Base-by-base conservation (phyloP, 2,888 invertebrate species). In the Doris montereyensis region DNA sequence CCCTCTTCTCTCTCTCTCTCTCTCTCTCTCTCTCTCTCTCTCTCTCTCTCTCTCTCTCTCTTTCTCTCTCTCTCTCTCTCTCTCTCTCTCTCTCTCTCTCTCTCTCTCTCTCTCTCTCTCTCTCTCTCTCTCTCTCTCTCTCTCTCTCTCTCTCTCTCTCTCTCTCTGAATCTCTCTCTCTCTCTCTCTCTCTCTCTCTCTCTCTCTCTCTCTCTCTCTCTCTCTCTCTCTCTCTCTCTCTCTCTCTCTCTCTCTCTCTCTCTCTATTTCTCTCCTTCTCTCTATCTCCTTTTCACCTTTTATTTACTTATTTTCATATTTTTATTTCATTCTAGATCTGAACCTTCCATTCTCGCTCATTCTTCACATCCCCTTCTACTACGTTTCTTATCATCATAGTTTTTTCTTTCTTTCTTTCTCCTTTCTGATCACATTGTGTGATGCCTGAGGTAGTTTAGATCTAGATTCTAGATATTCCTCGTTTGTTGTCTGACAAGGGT, bases 181-280 rank as follows among this genome's bases (percentile, higher is more conserved):
- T 75, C 32, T 75, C 4, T 75, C 65, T 75, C 21, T 60, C 32
- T 75, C 34, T 75, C 32, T 60, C 62, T 75, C 34, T 75, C 62
- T 60, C n/a, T 75, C 62, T 75, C 24, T 68, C 52, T 77, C 57
- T 70, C 52, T 68, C 30, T 75, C 62, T 75, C 21, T 62, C 62
- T 75, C 75, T 75, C 24, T 34, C 62, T 75, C 65, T 62, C 34
- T 75, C 34, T 75, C 62, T 62, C 34, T 62, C 62, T 75, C 62
- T 34, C 21, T 60, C 62, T 75, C 34, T 62, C 30, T 30, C 32
- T 75, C 24, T 62, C 35, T 67, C 35, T 67, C 26, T 65, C 2
- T n/a, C n/a, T n/a, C n/a, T n/a, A n/a, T n/a, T n/a, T n/a, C n/a
- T n/a, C n/a, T n/a, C n/a, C n/a, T n/a, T n/a, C n/a, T n/a, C n/a